A percentile compares a stretch with the other conserved stretches of the same genome.
Evolutionary conservation across 64 coral and sea anemone species (phyloP).

Genomic region (Actinia tenebrosa): DNA sequence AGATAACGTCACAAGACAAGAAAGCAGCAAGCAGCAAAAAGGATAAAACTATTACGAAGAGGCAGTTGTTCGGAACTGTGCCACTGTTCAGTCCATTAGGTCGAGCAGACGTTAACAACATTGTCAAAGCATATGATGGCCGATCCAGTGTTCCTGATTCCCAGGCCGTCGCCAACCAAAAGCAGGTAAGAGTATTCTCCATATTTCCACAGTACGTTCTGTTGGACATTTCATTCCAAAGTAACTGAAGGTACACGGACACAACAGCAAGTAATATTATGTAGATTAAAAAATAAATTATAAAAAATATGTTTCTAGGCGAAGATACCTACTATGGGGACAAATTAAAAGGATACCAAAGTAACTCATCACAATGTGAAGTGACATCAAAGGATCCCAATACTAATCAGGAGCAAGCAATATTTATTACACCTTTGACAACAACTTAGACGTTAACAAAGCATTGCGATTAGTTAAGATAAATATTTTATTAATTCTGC

Average conservation of each 20-base stretch:
- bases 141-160: constrained; percentile 31
- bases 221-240: background rate
- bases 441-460: no score
- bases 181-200: background rate
- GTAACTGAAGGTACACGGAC: background rate
- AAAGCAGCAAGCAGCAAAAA: background rate
- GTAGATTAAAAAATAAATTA: no score
- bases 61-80: constrained; percentile 53
- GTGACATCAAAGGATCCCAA: no score
- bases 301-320: no score
- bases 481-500: no score
- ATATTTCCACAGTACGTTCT: background rate
- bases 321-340: no score
- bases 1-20: background rate
- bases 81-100: constrained; percentile 41
- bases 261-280: background rate
- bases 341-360: no score
- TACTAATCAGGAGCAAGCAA: no score
- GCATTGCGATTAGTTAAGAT: no score
- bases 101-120: constrained; percentile 6
- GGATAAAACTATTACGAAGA: constrained; percentile 14
- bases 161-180: background rate
- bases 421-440: no score
- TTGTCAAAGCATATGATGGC: background rate
- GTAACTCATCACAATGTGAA: no score